Base-by-base conservation (phyloP, 2,888 invertebrate genomes). In the Dynastes maya region DNA sequence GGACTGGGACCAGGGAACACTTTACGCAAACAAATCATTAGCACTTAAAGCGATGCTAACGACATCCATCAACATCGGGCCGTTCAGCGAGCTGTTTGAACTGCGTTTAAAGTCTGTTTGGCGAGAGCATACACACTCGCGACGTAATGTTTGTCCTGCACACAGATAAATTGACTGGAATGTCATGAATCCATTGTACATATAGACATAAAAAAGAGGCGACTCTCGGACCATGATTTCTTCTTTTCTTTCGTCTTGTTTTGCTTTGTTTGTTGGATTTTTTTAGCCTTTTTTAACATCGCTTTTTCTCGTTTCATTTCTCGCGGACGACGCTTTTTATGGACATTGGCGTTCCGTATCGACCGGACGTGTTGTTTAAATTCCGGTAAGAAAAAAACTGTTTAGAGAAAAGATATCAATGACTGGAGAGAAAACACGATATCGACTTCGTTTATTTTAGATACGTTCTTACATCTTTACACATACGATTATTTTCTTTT, bases 21-120 rank as follows among this genome's bases (percentile, higher is more conserved):
- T 61, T 68, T 77, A 37, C 65, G 65, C 75, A 78, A 78, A 78
- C 78, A 78, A 78, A 78, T 78, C 78, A 72, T 78, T 78, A 78
- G 78, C 78, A 75, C 75, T 78, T 78, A 78, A 78, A 78, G 74
- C 29, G 61, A 78, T 45, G 78, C 53, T 78, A 78, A 78, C 68
- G 67, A 78, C 67, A 55, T 75, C 65, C 32, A 78, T 67, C 75
- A 75, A 78, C 68, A 77, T 55, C 49, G 51, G 74, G 40, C 75
- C 75, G 67, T 70, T 74, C 61, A 74, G 58, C 49, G 75, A 37
- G 32, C 55, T 78, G 58, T 78, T 78, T 78, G 67, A 75, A 55
- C 58, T 78, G 78, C 63, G 75, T 75, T 74, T 74, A 74, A 74
- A 74, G 72, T 74, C 72, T 74, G 72, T 74, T 74, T 74, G 72